Evolutionary conservation across 2,113 vertebrate genomes (phyloP), one percentile per base, ranked within the genome.

Genomic region (Maccullochella peelii): DNA sequence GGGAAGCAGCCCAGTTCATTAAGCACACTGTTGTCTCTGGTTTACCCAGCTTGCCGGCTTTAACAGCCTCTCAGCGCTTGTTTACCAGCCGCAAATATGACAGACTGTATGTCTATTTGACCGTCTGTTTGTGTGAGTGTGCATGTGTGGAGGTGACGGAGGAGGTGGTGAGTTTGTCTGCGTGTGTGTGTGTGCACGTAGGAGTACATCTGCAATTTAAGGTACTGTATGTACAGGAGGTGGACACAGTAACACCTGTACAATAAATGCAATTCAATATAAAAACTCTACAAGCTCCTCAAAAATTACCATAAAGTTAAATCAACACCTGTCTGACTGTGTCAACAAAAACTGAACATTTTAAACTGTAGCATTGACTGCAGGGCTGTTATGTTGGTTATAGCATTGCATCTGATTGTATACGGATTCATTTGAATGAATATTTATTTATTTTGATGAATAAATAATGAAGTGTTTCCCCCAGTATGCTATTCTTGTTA

Each of bases 11-110:
- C 92, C 91, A 93, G 86, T 93, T 94, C 93, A 95, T 94, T 93
- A 95, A 92, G 89, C 91, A 80, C 91, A 88, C 85, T 63, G 86
- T 92, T 86, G 91, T 92, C 93, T 89, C 61, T 42, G 90, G 94
- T 95, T 94, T 95, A 77, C 93, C 91, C 94, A 95, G 94, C 94
- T 95, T 95, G 93, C 91, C 81, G 89, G 90, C 90, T 93, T 90
- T 89, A 92, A 92, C 90, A 79, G 92, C 92, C 89, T 88, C 93
- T 86, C 86, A 61, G 69, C 50, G 82, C 86, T 90, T 94, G 93
- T 94, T 94, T 95, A 92, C 93, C 92, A 73, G 83, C 82, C 83
- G 83, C 93, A 95, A 95, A 95, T 95, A 95, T 93, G 94, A 95
- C 92, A 94, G 92, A 93, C 91, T 92, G 91, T 89, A 89, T 91